Conservation (phyloP, 1,140 invertebrate genomes). For the Cotesia typhae region DNA sequence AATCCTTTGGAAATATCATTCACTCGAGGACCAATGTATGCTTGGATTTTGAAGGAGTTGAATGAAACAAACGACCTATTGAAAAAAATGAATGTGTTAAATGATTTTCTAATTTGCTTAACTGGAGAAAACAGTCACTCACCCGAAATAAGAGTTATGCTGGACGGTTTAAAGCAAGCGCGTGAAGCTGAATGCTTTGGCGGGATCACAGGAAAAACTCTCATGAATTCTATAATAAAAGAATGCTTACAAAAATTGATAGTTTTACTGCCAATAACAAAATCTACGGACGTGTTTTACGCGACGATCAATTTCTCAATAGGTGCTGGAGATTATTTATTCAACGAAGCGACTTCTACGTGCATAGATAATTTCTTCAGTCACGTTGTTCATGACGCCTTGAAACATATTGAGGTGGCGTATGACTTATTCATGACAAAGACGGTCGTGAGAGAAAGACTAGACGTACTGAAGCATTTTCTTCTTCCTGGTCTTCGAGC, state of each 20-base stretch:
- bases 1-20: conserved; percentile 44
- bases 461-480: conserved; percentile 51
- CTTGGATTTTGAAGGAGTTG: conserved; percentile 54
- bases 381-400: conserved; percentile 38
- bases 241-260: conserved; percentile 54
- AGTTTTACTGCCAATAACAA: conserved; percentile 50
- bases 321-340: conserved; percentile 48
- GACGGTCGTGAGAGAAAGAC: conserved; percentile 33
- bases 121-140: conserved; percentile 40
- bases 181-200: conserved; percentile 9
- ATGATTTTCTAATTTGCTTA: conserved; percentile 55
- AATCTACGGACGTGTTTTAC: conserved; percentile 51
- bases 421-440: conserved; percentile 50
- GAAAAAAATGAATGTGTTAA: conserved; percentile 50
- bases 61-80: conserved; percentile 37
- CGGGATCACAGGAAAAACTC: conserved; percentile 19
- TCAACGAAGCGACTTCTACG: conserved; percentile 45
- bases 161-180: conserved; percentile 41
- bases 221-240: conserved; percentile 41
- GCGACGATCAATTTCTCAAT: conserved; percentile 47
- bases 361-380: conserved; percentile 49
- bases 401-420: conserved; percentile 46
- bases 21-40: conserved; percentile 40
- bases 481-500: conserved; percentile 50
- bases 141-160: conserved; percentile 42